Evolutionary conservation across 2,888 invertebrate genomes (phyloP).

Genomic region (Podabrus alpinus): DNA sequence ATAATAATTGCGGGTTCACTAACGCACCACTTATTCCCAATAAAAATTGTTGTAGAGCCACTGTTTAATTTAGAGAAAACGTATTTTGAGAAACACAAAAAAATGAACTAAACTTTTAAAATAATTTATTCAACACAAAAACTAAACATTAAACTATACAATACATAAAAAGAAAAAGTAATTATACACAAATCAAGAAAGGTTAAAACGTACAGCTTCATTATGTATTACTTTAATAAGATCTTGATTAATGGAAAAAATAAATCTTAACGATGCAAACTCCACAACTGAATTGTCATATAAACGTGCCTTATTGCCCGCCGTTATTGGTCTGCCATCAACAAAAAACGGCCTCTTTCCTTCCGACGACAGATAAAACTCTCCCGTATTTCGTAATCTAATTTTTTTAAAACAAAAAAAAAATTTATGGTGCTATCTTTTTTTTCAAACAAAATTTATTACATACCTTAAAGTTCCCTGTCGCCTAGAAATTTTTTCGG

Average conservation of each 20-base stretch:
- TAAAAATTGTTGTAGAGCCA: no score
- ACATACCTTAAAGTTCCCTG: conserved; percentile 81
- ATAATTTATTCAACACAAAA: neutral
- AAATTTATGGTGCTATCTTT: neutral
- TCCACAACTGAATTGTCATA: conserved; percentile 95
- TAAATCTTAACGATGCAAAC: conserved; percentile 89
- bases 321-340: conserved; percentile 87
- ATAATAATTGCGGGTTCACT: no score
- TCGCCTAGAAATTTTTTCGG: conserved; percentile 89
- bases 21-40: no score
- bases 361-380: conserved; percentile 93
- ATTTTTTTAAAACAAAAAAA: conserved; percentile 19
- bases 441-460: neutral
- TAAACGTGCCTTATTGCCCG: conserved; percentile 86
- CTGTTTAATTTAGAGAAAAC: no score
- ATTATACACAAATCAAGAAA: conserved; percentile 50
- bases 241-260: conserved; percentile 91
- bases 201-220: conserved; percentile 82
- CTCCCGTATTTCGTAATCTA: conserved; percentile 86
- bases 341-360: conserved; percentile 94
- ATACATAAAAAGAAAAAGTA: neutral
- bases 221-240: conserved; percentile 86
- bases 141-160: neutral
- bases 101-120: neutral
- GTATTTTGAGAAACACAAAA: no score